phyloP scores from a whole-genome alignment of 2,113 vertebrate species.

The Carlito syrichta region DNA sequence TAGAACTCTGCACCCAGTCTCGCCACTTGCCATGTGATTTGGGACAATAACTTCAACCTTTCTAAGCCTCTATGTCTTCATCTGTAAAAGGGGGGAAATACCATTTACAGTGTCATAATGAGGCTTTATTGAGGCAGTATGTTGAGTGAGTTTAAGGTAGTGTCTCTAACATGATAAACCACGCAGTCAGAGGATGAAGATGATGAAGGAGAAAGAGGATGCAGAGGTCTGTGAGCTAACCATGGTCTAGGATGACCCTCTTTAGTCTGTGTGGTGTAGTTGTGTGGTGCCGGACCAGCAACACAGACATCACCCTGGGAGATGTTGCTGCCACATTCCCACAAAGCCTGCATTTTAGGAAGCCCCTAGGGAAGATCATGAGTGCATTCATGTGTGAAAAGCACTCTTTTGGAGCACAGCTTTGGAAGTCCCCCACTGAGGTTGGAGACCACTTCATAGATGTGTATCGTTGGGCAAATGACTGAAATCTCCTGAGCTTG shows the following conservation, averaged over 20 bases:
- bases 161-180: background rate
- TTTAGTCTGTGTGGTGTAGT: accelerated
- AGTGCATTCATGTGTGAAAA: background rate
- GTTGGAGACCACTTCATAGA: background rate
- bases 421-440: background rate
- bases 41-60: background rate
- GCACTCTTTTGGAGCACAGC: background rate
- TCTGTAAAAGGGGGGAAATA: background rate
- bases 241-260: background rate
- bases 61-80: background rate
- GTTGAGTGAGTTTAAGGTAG: background rate
- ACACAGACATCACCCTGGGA: background rate
- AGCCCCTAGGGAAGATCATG: accelerated
- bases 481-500: background rate
- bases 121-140: background rate
- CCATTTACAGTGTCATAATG: accelerated
- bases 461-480: background rate
- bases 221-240: background rate
- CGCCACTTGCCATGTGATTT: background rate
- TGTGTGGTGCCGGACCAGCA: too few species aligned
- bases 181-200: too few species aligned
- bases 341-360: background rate
- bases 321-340: background rate
- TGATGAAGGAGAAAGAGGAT: background rate
- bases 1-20: background rate